Conservation (phyloP, 2,797 vertebrate genomes). For the Leucoraja ocellata region DNA sequence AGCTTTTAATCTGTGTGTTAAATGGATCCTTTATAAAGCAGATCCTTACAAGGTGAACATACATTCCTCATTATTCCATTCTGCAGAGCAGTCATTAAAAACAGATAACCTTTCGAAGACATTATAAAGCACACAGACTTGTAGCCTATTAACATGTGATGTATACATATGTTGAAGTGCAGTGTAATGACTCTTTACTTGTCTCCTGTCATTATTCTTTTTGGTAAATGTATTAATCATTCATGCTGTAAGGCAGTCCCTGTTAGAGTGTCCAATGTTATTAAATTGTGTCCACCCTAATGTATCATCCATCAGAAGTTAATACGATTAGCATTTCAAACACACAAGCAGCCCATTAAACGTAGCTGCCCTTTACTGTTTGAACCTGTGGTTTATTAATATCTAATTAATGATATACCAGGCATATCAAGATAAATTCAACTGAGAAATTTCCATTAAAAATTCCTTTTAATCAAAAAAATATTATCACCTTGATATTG, state of each 20-base stretch:
- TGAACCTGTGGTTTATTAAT: background rate
- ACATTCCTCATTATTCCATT: background rate
- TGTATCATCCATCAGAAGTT: conserved; percentile 14
- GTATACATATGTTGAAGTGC: background rate
- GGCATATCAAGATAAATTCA: background rate
- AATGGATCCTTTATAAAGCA: background rate
- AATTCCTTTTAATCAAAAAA: background rate
- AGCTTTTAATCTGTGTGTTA: background rate
- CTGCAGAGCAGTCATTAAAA: background rate
- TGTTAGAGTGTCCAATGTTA: background rate
- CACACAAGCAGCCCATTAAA: conserved; percentile 8
- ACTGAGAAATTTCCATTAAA: background rate
- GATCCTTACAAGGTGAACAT: background rate
- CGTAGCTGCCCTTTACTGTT: background rate
- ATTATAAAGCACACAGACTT: background rate
- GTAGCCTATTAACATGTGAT: background rate
- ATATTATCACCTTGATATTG: too few species aligned
- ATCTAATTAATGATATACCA: background rate
- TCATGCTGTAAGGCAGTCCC: background rate
- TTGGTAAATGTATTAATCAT: background rate
- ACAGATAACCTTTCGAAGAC: background rate
- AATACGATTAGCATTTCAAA: background rate
- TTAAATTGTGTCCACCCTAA: background rate
- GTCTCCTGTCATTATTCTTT: background rate
- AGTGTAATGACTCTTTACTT: background rate